A percentile compares a stretch with the other conserved stretches of the same genome.
These are phyloP conservation scores for Lampris incognitus DNA, from an alignment of 2,113 vertebrate species.

Conservation along the genomic window DNA sequence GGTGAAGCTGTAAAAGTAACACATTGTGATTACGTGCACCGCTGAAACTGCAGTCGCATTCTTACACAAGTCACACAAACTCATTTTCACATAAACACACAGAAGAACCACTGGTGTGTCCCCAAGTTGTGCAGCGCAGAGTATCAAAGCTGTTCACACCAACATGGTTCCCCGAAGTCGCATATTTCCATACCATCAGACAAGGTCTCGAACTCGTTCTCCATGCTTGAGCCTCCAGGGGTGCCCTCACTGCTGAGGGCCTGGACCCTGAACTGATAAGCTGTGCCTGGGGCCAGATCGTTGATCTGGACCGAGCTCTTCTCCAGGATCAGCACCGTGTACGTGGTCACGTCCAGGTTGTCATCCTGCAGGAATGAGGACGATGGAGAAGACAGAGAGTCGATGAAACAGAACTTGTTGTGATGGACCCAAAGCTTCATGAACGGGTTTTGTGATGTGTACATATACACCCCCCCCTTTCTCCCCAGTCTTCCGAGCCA, in stretches of 20 bases:
- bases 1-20: slow-evolving; percentile 50
- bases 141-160: too few species aligned
- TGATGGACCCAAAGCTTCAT: too few species aligned
- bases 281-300: slow-evolving; percentile 85
- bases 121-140: too few species aligned
- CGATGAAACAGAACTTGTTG: too few species aligned
- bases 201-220: slow-evolving; percentile 89
- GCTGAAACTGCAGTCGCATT: too few species aligned
- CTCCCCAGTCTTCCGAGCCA: too few species aligned
- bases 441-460: too few species aligned
- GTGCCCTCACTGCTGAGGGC: slow-evolving; percentile 84
- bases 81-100: slow-evolving; percentile 16
- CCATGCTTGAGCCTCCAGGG: slow-evolving; percentile 81
- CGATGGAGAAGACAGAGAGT: too few species aligned
- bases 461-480: too few species aligned
- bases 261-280: slow-evolving; percentile 91
- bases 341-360: slow-evolving; percentile 86
- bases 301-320: slow-evolving; percentile 84
- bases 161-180: neutral
- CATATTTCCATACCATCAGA: slow-evolving; percentile 58
- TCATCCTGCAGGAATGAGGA: slow-evolving; percentile 66
- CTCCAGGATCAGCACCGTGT: slow-evolving; percentile 88
- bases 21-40: neutral
- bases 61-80: neutral
- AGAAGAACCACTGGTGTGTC: neutral